Base-by-base conservation (phyloP, 2,888 invertebrate genomes). In the Pegoplata infirma region DNA sequence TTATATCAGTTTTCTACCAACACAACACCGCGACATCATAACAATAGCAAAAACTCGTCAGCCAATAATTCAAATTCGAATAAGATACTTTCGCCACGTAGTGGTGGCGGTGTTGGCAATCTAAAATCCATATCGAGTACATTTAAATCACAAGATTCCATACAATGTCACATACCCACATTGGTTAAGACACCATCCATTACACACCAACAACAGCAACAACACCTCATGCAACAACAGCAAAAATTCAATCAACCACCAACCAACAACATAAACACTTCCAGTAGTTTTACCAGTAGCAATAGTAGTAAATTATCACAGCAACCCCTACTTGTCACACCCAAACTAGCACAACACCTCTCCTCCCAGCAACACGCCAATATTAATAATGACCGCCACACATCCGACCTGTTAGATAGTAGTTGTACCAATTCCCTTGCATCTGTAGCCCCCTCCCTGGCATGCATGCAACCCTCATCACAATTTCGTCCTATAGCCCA, bases 21-120 rank as follows among this genome's bases (percentile, higher is more conserved):
- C 88, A 90, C 90, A 87, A 90, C 90, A 90, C 89, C 90, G 88
- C 88, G 90, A 88, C 89, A 90, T 89, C 84, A 91, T 90, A 89
- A 88, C 84, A 88, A 86, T 87, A 89, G 86, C 84, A 88, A 86
- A 82, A 87, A 82, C 81, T 74, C 82, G 72, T 80, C 82, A 58
- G 84, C 85, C 81, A 85, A 84, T 78, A 86, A 85, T 83, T 85
- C 88, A 56, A 84, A 76, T 61, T 76, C 75, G 76, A 71, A 80
- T 81, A 87, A 87, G 85, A 86, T 89, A 83, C 84, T 89, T 82
- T 90, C 90, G 82, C 89, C 90, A 82, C 90, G 90, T 83, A 88
- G 87, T 81, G 81, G 80, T 83, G 85, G 87, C 80, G 81, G 80
- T 83, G 85, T 84, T 81, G 88, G 88, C 82, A 89, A 88, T 85